Evolutionary conservation across 64 coral and sea anemone genomes (phyloP).

Genomic region (Orbicella faveolata): DNA sequence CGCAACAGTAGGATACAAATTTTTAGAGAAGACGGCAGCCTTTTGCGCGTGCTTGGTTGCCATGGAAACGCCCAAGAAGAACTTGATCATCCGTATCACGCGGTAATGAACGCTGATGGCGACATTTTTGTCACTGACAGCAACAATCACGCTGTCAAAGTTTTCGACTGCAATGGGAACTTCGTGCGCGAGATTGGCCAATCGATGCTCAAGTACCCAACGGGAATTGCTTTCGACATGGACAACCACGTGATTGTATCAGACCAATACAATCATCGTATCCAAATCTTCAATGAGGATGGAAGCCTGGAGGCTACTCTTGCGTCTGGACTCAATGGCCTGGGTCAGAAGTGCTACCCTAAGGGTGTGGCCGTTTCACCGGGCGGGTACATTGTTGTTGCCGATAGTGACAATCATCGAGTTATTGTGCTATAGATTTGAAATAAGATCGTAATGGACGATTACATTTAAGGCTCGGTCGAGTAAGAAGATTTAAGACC

Average conservation of each 20-base stretch:
- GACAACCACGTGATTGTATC: conserved; percentile 95
- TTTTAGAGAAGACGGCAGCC: conserved; percentile 67
- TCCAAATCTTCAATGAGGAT: conserved; percentile 78
- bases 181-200: conserved; percentile 74
- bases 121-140: conserved; percentile 92
- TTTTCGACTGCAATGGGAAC: conserved; percentile 74
- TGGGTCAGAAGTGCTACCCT: conserved; percentile 76
- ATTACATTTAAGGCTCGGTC: too few species aligned
- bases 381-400: conserved; percentile 79
- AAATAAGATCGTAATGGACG: background rate
- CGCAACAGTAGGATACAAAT: conserved; percentile 87
- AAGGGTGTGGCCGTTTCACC: conserved; percentile 87
- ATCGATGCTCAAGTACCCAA: conserved; percentile 80
- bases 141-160: conserved; percentile 91
- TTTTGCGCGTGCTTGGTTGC: conserved; percentile 75
- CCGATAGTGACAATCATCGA: conserved; percentile 91
- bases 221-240: conserved; percentile 84
- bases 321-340: conserved; percentile 66
- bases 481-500: too few species aligned
- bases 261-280: conserved; percentile 94
- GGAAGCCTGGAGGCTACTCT: conserved; percentile 61
- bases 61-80: conserved; percentile 67
- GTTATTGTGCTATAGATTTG: conserved; percentile 74
- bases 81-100: conserved; percentile 87
- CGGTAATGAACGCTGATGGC: conserved; percentile 59